Evolutionary conservation across 2,888 invertebrate species (phyloP).

Genomic region (Salticus scenicus): DNA sequence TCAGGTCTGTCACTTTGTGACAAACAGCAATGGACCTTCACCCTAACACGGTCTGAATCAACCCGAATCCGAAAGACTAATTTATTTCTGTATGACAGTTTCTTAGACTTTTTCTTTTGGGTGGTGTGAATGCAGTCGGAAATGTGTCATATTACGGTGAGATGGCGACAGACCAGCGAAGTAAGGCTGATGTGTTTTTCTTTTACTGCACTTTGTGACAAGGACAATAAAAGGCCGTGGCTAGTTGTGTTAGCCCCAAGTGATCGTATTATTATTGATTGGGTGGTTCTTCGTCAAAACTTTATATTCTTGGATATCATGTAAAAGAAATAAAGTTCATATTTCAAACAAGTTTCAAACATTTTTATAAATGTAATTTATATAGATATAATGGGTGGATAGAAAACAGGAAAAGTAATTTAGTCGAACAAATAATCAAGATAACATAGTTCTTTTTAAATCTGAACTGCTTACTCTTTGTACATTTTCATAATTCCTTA

Average conservation of each 20-base stretch:
- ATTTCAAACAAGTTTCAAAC: too few relatives aligned
- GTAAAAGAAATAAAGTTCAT: too few relatives aligned
- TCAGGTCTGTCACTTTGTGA: conserved; percentile 46
- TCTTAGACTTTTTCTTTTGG: neutral
- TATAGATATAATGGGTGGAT: too few relatives aligned
- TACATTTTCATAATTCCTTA: too few relatives aligned
- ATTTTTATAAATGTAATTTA: too few relatives aligned
- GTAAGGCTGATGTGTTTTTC: conserved; percentile 18
- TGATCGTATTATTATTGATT: conserved; percentile 17
- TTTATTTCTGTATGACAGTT: conserved; percentile 65
- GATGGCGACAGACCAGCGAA: conserved; percentile 31
- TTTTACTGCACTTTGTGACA: conserved; percentile 21
- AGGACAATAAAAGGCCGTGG: conserved; percentile 35
- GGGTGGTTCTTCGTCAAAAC: neutral
- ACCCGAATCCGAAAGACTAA: conserved; percentile 62
- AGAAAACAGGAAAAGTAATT: too few relatives aligned
- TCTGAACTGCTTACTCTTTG: too few relatives aligned
- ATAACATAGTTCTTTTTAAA: too few relatives aligned
- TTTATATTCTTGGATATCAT: neutral
- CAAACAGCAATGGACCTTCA: conserved; percentile 58
- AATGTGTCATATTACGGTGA: conserved; percentile 53
- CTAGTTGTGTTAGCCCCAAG: conserved; percentile 18
- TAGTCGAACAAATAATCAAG: too few relatives aligned
- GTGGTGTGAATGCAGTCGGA: conserved; percentile 20
- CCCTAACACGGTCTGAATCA: conserved; percentile 48